Evolutionary conservation across 2,888 invertebrate species (phyloP).

Genomic region (Dinocampus coccinellae): DNA sequence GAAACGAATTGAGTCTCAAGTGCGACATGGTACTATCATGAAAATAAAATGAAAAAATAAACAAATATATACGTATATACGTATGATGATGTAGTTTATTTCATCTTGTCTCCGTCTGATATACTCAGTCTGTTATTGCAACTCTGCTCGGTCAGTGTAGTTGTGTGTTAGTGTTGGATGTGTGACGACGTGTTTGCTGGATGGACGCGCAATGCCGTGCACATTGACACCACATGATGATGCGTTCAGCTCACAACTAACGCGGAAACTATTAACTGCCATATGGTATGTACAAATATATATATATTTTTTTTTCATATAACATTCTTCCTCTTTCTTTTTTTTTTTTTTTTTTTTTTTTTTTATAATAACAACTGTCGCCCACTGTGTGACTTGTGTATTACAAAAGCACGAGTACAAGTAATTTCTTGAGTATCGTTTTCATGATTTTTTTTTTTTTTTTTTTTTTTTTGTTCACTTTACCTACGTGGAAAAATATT

Average conservation of each 20-base stretch:
- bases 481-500: not conserved
- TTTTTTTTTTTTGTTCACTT: not conserved
- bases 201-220: slow-evolving; percentile 9
- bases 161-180: not conserved
- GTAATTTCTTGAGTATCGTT: too few species aligned
- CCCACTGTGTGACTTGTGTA: not conserved
- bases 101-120: slow-evolving; percentile 4
- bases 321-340: not conserved
- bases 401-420: too few species aligned
- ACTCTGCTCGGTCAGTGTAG: not conserved
- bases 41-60: too few species aligned
- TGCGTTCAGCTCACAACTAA: slow-evolving; percentile 42
- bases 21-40: too few species aligned
- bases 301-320: slow-evolving; percentile 6
- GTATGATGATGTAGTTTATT: not conserved
- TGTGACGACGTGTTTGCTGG: not conserved
- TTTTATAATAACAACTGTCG: not conserved
- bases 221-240: slow-evolving; percentile 23
- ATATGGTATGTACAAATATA: slow-evolving; percentile 56
- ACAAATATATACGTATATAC: too few species aligned
- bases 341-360: not conserved
- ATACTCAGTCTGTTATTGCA: too few species aligned
- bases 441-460: not conserved
- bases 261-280: slow-evolving; percentile 67
- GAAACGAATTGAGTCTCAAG: slow-evolving; percentile 32